Evolutionary conservation across 1,140 invertebrate genomes (phyloP).

Genomic region (Acromyrmex heyeri): DNA sequence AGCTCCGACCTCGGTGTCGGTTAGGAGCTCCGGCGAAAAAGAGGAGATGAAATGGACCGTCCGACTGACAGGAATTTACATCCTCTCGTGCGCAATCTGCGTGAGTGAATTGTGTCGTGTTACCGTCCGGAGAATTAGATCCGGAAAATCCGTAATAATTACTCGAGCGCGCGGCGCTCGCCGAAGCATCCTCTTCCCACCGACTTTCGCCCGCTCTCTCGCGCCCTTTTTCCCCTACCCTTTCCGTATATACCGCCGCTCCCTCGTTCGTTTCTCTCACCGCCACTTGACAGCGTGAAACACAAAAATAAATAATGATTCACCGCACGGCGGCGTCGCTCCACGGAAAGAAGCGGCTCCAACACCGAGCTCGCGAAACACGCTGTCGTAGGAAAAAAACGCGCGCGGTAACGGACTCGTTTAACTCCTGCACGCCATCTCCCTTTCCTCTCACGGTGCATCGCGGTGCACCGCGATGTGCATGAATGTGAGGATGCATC

Average conservation of each 20-base stretch:
- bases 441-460: neutral
- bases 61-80: conserved; percentile 85
- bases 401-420: conserved; percentile 55
- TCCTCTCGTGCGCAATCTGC: conserved; percentile 85
- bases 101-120: conserved; percentile 87
- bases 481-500: neutral
- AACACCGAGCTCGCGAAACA: conserved; percentile 14
- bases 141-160: conserved; percentile 87
- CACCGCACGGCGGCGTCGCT: conserved; percentile 69
- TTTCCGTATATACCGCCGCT: conserved; percentile 45
- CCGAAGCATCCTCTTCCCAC: conserved; percentile 77
- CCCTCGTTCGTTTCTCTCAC: conserved; percentile 54
- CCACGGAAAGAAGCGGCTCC: conserved; percentile 62
- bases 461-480: conserved; percentile 30
- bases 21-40: conserved; percentile 75
- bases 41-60: conserved; percentile 84
- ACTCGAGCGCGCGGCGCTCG: conserved; percentile 82
- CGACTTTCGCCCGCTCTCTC: conserved; percentile 62
- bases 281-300: conserved; percentile 72
- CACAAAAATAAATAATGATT: conserved; percentile 82
- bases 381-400: conserved; percentile 61
- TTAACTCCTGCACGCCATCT: conserved; percentile 56
- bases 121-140: conserved; percentile 86
- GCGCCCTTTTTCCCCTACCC: conserved; percentile 31
- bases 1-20: conserved; percentile 77